A percentile compares a stretch with the other conserved stretches of the same genome.
These are phyloP conservation scores for Drosophila melanogaster DNA, from an alignment of 1,140 invertebrate species.

Conservation along the genomic window Release_6_plus_ISO1_MT NT_037436.4:9203001-9203500, in stretches of 20 bases:
- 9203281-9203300: neutral
- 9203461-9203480: conserved; percentile 92
- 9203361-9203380: conserved; percentile 88
- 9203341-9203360: conserved; percentile 89
- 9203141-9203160: conserved; percentile 1
- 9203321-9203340: conserved; percentile 90
- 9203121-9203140: conserved; percentile 7
- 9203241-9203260: conserved; percentile 14
- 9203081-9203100: neutral
- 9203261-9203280: conserved; percentile 12
- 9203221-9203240: conserved; percentile 46
- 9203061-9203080: neutral
- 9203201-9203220: conserved; percentile 43
- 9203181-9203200: conserved; percentile 36
- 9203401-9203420: conserved; percentile 89
- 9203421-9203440: conserved; percentile 89
- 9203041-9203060: neutral
- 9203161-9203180: conserved; percentile 41
- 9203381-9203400: conserved; percentile 90
- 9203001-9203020: conserved; percentile 51
- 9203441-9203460: conserved; percentile 93
- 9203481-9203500: conserved; percentile 91
- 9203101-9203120: neutral
- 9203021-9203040: conserved; percentile 12
- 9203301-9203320: conserved; percentile 67